These are phyloP conservation scores for Nomada lathburiana DNA, from an alignment of 2,888 invertebrate species.

Conservation along the genomic window DNA sequence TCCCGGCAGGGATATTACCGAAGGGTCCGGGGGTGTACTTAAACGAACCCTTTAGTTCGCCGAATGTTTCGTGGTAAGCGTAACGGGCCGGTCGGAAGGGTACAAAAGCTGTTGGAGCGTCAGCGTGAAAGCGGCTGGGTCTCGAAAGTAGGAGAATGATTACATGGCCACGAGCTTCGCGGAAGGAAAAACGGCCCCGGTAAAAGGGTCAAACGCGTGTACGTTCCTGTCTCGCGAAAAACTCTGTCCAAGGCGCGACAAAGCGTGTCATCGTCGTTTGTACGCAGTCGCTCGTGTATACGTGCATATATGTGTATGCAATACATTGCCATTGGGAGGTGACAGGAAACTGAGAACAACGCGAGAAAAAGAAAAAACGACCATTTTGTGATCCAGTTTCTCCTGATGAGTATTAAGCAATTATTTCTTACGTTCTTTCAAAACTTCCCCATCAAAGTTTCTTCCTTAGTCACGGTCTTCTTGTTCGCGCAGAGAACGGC, in stretches of 20 bases:
- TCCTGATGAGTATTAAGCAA: too few species aligned
- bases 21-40: conserved; percentile 23
- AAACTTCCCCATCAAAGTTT: too few species aligned
- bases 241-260: conserved; percentile 39
- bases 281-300: conserved; percentile 17
- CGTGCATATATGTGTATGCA: background rate
- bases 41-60: conserved; percentile 48
- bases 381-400: too few species aligned
- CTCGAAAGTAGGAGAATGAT: conserved; percentile 52
- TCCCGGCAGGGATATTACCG: background rate
- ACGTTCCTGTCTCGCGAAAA: conserved; percentile 32
- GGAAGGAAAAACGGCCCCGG: conserved; percentile 25
- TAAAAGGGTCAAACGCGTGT: conserved; percentile 60
- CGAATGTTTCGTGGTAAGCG: conserved; percentile 40
- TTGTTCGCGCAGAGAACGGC: too few species aligned
- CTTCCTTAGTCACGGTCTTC: too few species aligned
- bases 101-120: conserved; percentile 53
- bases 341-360: conserved; percentile 59
- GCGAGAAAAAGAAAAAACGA: background rate
- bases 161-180: conserved; percentile 32
- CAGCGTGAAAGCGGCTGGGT: conserved; percentile 37
- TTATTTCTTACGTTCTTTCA: too few species aligned
- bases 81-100: conserved; percentile 50
- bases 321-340: conserved; percentile 28
- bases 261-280: conserved; percentile 39